Percentiles rank a stretch among this genome's conserved stretches.
These are phyloP conservation scores for Cactoblastis cactorum DNA, from an alignment of 2,888 invertebrate genomes.

Conservation along the genomic window DNA sequence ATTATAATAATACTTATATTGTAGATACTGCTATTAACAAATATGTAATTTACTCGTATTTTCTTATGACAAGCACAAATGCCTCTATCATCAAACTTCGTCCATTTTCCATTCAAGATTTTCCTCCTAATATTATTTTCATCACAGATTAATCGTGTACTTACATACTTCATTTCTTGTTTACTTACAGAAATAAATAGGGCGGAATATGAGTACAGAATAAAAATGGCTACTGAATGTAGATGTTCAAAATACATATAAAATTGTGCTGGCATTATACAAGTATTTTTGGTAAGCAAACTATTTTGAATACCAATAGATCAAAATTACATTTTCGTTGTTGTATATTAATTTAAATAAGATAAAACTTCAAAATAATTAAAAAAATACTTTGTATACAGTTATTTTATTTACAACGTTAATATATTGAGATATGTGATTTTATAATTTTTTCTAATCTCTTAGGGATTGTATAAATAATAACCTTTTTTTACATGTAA, in stretches of 20 bases:
- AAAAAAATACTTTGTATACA: slow-evolving; percentile 56
- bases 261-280: background rate
- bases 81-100: slow-evolving; percentile 40
- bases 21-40: slow-evolving; percentile 66
- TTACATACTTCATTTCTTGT: slow-evolving; percentile 61
- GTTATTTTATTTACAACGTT: slow-evolving; percentile 59
- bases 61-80: slow-evolving; percentile 52
- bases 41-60: slow-evolving; percentile 55
- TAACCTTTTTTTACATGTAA: slow-evolving; percentile 51
- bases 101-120: slow-evolving; percentile 49
- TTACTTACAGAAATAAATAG: slow-evolving; percentile 45
- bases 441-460: slow-evolving; percentile 62
- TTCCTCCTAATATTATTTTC: slow-evolving; percentile 63
- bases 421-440: slow-evolving; percentile 60
- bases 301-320: slow-evolving; percentile 36
- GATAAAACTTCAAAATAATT: slow-evolving; percentile 45
- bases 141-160: slow-evolving; percentile 77
- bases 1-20: slow-evolving; percentile 74
- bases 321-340: slow-evolving; percentile 19
- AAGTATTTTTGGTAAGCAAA: slow-evolving; percentile 22
- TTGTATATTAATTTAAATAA: slow-evolving; percentile 30
- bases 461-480: slow-evolving; percentile 61
- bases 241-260: slow-evolving; percentile 17
- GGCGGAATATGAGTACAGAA: slow-evolving; percentile 50
- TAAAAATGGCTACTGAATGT: slow-evolving; percentile 40